phyloP scores from a whole-genome alignment of 2,113 vertebrate species.

The Bubo scandiacus region DNA sequence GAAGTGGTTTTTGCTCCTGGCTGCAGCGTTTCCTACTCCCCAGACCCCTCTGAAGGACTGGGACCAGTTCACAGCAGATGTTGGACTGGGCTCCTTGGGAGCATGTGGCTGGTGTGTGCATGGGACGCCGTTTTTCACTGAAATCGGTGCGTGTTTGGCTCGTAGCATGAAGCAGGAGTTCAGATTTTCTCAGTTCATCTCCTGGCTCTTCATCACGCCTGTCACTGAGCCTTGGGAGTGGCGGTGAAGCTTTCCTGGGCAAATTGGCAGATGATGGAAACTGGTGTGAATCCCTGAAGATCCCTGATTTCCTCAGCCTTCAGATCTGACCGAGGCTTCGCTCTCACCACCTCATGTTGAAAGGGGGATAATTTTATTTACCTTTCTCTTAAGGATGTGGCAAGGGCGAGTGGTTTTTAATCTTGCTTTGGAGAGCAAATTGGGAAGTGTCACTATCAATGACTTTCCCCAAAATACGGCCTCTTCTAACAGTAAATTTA shows the following conservation, averaged over 20 bases:
- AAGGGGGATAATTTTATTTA: not conserved
- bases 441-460: not conserved
- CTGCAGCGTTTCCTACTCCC: not conserved
- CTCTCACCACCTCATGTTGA: not conserved
- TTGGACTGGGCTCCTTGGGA: not conserved
- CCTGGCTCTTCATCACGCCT: not conserved
- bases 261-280: not conserved
- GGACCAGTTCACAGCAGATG: not conserved
- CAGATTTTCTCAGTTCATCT: not conserved
- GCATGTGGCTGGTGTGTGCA: accelerated
- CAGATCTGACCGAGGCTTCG: not conserved
- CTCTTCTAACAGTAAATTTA: not conserved
- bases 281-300: not conserved
- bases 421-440: not conserved
- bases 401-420: not conserved
- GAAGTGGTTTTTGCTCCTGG: not conserved
- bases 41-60: not conserved
- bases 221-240: not conserved
- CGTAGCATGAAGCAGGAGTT: not conserved
- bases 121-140: not conserved
- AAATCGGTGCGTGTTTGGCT: not conserved
- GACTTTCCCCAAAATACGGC: not conserved
- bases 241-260: not conserved
- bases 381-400: not conserved
- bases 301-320: not conserved